A percentile compares a stretch with the other conserved stretches of the same genome.
Evolutionary conservation across 37 sponge, comb jelly and placozoan species (phyloP).

Genomic region (Corticium candelabrum): DNA sequence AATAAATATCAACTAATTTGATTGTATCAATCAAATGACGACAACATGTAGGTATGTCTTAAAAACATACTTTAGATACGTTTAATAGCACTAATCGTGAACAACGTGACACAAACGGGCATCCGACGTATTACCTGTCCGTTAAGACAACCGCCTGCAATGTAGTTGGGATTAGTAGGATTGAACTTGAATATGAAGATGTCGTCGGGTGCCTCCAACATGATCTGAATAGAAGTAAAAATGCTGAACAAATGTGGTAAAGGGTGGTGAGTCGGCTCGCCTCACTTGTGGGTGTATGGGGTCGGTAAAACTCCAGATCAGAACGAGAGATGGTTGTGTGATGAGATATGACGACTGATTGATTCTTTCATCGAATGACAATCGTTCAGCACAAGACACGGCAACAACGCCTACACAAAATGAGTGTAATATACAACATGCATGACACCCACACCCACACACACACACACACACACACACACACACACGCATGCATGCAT

Average conservation of each 20-base stretch:
- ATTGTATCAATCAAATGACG: too few species aligned
- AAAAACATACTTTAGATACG: too few species aligned
- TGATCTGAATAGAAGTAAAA: constrained; percentile 25
- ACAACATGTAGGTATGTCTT: too few species aligned
- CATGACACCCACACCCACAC: not conserved
- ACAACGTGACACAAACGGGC: not conserved
- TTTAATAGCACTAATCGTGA: not conserved
- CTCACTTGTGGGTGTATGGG: constrained; percentile 85
- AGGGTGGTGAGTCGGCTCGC: not conserved
- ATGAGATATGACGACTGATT: constrained; percentile 60
- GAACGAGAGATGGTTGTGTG: constrained; percentile 52
- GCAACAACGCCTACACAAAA: constrained; percentile 70
- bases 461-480: too few species aligned
- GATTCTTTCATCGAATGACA: constrained; percentile 71
- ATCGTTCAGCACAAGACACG: constrained; percentile 82
- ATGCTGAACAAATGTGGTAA: not conserved
- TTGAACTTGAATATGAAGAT: constrained; percentile 82
- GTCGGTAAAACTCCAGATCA: constrained; percentile 96
- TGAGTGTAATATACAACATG: not conserved
- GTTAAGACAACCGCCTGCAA: constrained; percentile 87
- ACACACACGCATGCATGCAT: not conserved
- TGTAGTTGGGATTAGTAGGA: constrained; percentile 75
- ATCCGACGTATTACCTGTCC: constrained; percentile 54
- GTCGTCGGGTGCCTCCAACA: constrained; percentile 93
- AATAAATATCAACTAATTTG: too few species aligned